Evolutionary conservation across 2,113 vertebrate species (phyloP), one percentile per base, ranked within the genome.

Genomic region (Malurus cyaneus): DNA sequence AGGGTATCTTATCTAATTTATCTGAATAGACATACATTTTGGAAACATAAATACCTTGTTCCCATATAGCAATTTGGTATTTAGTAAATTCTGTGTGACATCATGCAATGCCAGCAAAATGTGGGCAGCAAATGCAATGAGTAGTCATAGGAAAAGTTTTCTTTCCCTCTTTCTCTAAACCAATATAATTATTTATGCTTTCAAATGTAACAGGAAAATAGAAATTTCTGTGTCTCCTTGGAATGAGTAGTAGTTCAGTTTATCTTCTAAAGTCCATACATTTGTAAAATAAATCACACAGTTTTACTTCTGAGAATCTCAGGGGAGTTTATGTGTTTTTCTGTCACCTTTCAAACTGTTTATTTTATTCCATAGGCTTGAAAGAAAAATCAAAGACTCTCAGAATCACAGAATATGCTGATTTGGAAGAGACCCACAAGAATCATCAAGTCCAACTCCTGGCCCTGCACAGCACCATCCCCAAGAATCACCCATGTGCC

Each of bases 391-490:
- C 28, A 53, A 49, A 64, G 34, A 50, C 13, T 62, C 25, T 52
- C 31, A 82, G 47, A 61, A 46, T 36, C 7, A 32, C 21, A 39
- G 26, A 28, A 47, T 9, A 6, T 8, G 14, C n/a, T 47, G 28
- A 39, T 5, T 9, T 64, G 49, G n/a, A 64, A 73, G 39, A 39
- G 36, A 12, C 14, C 21, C 21, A 54, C 32, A 12, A 73, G 41
- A 14, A 32, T 7, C 12, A 50, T 9, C 4, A 9, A 26, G 57
- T 3, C 28, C 49, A 73, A 1, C n/a, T 72, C n/a, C n/a, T 0
- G 0, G 28, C 21, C 21, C 1, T 39, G 39, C 41, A 72, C 4
- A 2, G 47, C 39, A 53, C 16, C 31, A 36, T 5, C 10, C 39
- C 66, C 47, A 31, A 8, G 47, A 71, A 23, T 53, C 25, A 15